phyloP scores from a whole-genome alignment of 2,888 invertebrate genomes.

The Caenorhabditis imperialis region DNA sequence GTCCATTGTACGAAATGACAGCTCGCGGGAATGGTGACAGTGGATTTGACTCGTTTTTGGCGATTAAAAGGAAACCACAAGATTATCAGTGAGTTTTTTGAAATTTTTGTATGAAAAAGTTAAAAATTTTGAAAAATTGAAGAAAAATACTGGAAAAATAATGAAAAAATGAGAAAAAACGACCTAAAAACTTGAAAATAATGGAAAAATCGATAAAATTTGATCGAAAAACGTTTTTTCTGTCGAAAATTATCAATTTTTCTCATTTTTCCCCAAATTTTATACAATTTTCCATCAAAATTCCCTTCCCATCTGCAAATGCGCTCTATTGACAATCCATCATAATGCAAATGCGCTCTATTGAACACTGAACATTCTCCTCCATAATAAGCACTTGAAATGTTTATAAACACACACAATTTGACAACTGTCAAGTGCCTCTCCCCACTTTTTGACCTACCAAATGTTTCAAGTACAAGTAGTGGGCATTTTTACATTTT shows the following conservation, averaged over 20 bases:
- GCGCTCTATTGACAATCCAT: too few relatives aligned
- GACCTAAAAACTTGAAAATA: too few relatives aligned
- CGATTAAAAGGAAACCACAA: slow-evolving; percentile 41
- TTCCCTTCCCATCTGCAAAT: too few relatives aligned
- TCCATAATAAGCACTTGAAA: background rate
- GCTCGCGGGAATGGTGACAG: slow-evolving; percentile 82
- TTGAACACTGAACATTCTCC: too few relatives aligned
- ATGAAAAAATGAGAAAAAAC: too few relatives aligned
- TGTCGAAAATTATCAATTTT: too few relatives aligned
- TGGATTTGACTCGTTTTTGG: slow-evolving; percentile 64
- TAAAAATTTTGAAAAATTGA: background rate
- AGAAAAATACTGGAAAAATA: too few relatives aligned
- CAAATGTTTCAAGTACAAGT: background rate
- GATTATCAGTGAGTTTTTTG: slow-evolving; percentile 53
- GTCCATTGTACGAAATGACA: slow-evolving; percentile 82
- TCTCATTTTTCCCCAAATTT: too few relatives aligned
- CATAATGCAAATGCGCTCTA: too few relatives aligned
- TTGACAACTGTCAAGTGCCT: background rate
- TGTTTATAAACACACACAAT: slow-evolving; percentile 17
- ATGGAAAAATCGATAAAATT: too few relatives aligned
- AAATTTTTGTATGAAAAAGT: background rate
- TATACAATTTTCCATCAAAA: too few relatives aligned
- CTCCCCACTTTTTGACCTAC: background rate
- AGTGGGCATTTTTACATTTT: background rate
- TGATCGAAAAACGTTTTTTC: too few relatives aligned